Evolutionary conservation across 1,140 invertebrate genomes (phyloP).

Genomic region (Pseudoatta argentina): DNA sequence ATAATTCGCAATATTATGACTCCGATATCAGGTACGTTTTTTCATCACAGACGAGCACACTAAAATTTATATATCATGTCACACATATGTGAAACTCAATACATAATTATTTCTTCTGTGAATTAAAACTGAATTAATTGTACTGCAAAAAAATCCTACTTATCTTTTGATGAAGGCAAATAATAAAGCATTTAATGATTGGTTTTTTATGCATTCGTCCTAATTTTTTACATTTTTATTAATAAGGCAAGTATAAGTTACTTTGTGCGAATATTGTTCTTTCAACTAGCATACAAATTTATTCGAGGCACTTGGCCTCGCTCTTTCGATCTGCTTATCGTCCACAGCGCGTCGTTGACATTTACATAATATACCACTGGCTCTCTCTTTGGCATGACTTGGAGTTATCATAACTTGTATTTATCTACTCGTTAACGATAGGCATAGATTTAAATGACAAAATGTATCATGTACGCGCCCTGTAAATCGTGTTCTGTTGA

Average conservation of each 20-base stretch:
- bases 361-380: conserved; percentile 41
- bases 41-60: too few relatives aligned
- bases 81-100: neutral
- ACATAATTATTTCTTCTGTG: neutral
- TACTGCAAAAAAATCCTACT: neutral
- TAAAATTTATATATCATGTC: neutral
- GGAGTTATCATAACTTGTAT: conserved; percentile 43
- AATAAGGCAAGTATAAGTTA: neutral
- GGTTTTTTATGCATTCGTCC: neutral
- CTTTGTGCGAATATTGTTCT: neutral
- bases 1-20: neutral
- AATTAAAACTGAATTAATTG: neutral
- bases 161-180: neutral
- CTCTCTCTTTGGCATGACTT: conserved; percentile 50
- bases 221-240: neutral
- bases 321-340: conserved; percentile 39
- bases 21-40: neutral
- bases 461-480: conserved; percentile 43
- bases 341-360: conserved; percentile 30
- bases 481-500: conserved; percentile 54
- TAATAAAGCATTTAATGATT: conserved; percentile 27
- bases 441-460: conserved; percentile 41
- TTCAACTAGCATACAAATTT: neutral
- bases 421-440: conserved; percentile 58
- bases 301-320: neutral